Percentiles rank a stretch among this genome's conserved stretches.
Conservation (phyloP, 2,888 invertebrate species). For the Gastracanthus pulcherrimus region DNA sequence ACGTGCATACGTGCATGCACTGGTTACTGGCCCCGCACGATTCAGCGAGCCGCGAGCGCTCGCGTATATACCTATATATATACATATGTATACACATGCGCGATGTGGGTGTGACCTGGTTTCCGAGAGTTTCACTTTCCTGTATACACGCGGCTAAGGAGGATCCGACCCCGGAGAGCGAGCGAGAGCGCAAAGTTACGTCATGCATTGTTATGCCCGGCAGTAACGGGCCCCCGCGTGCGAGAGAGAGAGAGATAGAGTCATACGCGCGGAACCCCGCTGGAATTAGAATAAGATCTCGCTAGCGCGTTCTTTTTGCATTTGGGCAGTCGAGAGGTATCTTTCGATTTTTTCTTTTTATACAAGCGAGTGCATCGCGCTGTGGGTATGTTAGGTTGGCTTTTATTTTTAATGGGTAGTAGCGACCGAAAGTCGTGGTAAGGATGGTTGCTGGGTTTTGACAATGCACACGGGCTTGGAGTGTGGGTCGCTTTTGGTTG, state of each 20-base stretch:
- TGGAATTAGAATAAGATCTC: slow-evolving; percentile 68
- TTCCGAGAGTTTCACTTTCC: slow-evolving; percentile 78
- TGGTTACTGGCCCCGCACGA: not conserved
- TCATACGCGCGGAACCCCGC: slow-evolving; percentile 47
- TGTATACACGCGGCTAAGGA: slow-evolving; percentile 60
- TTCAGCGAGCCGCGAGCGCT: not conserved
- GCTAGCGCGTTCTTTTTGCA: no score
- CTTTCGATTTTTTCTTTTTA: not conserved
- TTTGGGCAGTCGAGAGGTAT: not conserved
- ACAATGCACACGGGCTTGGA: not conserved
- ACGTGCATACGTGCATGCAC: not conserved
- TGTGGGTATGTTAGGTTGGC: not conserved
- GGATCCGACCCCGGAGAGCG: slow-evolving; percentile 73
- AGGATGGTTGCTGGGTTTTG: not conserved
- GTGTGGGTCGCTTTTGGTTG: no score
- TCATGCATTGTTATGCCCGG: slow-evolving; percentile 73
- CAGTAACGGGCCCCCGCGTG: slow-evolving; percentile 67
- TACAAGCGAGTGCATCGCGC: not conserved
- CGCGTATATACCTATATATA: no score
- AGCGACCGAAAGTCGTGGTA: not conserved
- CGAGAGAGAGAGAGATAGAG: slow-evolving; percentile 55
- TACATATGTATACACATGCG: no score
- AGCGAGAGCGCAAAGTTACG: slow-evolving; percentile 33
- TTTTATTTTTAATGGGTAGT: not conserved
- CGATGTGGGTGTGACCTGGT: slow-evolving; percentile 78